Percentiles rank a stretch among this genome's conserved stretches.
These are phyloP conservation scores for Drosophila hamatofila DNA, from an alignment of 2,888 invertebrate genomes.

Conservation along the genomic window DNA sequence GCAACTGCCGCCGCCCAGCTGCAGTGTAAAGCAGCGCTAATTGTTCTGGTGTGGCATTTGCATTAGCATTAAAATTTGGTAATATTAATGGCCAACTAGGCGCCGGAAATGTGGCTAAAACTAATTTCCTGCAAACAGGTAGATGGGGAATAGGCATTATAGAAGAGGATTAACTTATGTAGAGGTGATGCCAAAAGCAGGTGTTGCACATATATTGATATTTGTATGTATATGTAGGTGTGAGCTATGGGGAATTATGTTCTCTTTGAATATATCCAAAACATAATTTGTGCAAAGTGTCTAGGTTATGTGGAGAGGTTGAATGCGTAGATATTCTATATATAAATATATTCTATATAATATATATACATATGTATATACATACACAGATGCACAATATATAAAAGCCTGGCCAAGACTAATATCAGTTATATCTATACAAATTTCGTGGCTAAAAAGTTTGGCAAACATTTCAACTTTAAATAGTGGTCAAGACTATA, in stretches of 20 bases:
- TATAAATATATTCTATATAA: background rate
- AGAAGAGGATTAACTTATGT: background rate
- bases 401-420: too few species aligned
- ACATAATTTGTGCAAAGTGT: background rate
- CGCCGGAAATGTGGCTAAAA: slow-evolving; percentile 61
- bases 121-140: slow-evolving; percentile 19
- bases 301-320: background rate
- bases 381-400: too few species aligned
- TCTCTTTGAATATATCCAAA: background rate
- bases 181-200: background rate
- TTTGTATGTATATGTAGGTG: too few species aligned
- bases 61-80: slow-evolving; percentile 73
- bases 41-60: slow-evolving; percentile 57
- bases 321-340: background rate
- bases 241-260: background rate
- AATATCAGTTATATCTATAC: too few species aligned
- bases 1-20: background rate
- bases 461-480: too few species aligned
- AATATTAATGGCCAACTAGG: slow-evolving; percentile 60
- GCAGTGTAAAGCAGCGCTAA: slow-evolving; percentile 46
- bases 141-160: background rate
- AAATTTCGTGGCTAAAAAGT: too few species aligned
- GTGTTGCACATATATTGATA: background rate
- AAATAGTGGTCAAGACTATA: background rate
- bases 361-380: too few species aligned